Base-by-base conservation (phyloP, 2,888 invertebrate species). In the Catocala nupta region DNA sequence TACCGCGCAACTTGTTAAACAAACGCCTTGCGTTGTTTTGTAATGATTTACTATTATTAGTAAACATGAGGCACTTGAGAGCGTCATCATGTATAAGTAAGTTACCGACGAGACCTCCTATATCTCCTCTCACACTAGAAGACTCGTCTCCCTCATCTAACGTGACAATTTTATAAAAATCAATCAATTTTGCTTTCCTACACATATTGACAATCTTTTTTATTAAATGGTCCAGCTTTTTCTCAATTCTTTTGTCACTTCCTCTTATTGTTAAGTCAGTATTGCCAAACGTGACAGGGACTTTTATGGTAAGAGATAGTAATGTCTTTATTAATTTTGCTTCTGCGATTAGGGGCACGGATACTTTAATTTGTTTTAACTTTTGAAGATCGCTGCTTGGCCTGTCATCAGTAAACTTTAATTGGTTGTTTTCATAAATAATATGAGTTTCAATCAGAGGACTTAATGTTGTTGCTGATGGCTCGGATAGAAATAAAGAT, bases 271-370 rank as follows among this genome's bases (percentile, higher is more conserved):
- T 56, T 36, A 75, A 42, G 34, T 75, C 70, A n/a, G 39, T 48
- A 13, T 75, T 75, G 8, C 75, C 75, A 11, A 75, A 75, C 3
- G 62, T n/a, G 12, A 51, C 8, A 2, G 73, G 75, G 0, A 75
- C 66, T 36, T 55, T 70, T 8, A 70, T 59, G 5, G 34, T 0
- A 7, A 34, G 10, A 11, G 4, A 7, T 5, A 4, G 4, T 55
- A 75, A 45, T 12, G 60, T 43, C 53, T 1, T 58, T 9, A 59
- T 36, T 61, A 55, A 56, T 16, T 63, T 55, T 6, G 74, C 70
- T 59, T 60, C 45, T 13, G 55, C 49, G 13, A 71, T 47, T 10
- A 36, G 44, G 0, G 59, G 16, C 33, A 33, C 33, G 5, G 56
- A 56, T 44, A 62, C 48, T 13, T 51, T 10, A 33, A 62, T 52